These are phyloP conservation scores for Spheniscus humboldti DNA, from an alignment of 2,797 vertebrate genomes.

Conservation along the genomic window DNA sequence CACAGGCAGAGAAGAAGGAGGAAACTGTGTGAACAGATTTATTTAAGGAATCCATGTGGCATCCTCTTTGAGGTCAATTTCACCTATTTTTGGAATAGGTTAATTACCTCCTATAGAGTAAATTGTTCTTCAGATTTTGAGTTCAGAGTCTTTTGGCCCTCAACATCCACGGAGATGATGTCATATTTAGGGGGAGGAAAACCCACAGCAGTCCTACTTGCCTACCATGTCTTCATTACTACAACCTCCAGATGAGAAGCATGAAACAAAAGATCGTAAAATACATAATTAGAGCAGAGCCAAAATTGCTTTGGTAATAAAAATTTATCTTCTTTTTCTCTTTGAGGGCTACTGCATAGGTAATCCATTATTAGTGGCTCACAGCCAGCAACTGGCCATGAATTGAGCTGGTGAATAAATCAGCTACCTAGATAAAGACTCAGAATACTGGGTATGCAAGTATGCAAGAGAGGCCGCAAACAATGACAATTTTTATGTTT, in stretches of 20 bases:
- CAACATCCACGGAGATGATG: fast-evolving
- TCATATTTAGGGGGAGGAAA: not conserved
- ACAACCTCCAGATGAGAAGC: not conserved
- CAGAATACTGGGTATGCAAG: not conserved
- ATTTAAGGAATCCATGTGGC: not conserved
- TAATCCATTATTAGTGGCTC: constrained; percentile 30
- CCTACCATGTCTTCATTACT: not conserved
- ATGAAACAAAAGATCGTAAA: not conserved
- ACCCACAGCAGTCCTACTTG: not conserved
- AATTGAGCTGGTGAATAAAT: constrained; percentile 13
- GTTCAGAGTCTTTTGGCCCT: not conserved
- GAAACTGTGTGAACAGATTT: not conserved
- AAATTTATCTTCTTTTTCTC: constrained; percentile 10
- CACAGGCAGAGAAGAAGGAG: not conserved
- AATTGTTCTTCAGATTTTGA: not conserved
- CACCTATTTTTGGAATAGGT: not conserved
- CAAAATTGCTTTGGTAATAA: constrained; percentile 10
- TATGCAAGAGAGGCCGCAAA: not conserved
- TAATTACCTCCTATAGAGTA: not conserved
- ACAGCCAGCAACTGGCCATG: not conserved
- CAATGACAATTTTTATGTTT: not conserved
- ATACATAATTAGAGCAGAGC: not conserved
- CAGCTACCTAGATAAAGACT: not conserved
- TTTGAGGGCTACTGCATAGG: constrained; percentile 9
- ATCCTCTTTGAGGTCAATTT: not conserved